These are phyloP conservation scores for Calcarius ornatus DNA, from an alignment of 2,113 vertebrate species.

Conservation along the genomic window DNA sequence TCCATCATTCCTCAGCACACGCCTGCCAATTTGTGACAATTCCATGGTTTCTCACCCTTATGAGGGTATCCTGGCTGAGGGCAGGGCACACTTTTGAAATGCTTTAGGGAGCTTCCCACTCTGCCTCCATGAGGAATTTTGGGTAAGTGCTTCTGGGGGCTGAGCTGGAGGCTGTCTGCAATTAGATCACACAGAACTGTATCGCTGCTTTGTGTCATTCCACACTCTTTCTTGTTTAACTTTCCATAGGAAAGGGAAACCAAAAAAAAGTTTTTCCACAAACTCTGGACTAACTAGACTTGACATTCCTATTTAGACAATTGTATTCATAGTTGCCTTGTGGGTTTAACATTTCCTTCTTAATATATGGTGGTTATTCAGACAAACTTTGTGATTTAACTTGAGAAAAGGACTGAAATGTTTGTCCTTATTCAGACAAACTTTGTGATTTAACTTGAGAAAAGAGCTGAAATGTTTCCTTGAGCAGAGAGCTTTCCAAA, in stretches of 20 bases:
- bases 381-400: not conserved
- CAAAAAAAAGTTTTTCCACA: not conserved
- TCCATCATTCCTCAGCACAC: not conserved
- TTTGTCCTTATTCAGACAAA: not conserved
- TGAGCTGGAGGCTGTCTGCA: not conserved
- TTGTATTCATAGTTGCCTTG: not conserved
- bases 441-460: not conserved
- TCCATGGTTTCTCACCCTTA: not conserved
- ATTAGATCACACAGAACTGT: not conserved
- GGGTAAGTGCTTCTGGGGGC: not conserved
- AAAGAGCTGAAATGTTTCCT: not conserved
- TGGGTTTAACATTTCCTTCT: not conserved
- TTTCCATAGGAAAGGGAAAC: not conserved
- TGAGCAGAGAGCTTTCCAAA: not conserved
- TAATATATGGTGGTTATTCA: not conserved
- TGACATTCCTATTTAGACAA: not conserved
- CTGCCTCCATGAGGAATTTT: not conserved
- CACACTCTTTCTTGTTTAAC: not conserved
- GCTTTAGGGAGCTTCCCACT: not conserved
- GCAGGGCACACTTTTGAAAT: not conserved
- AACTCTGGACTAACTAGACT: not conserved
- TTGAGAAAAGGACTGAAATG: not conserved
- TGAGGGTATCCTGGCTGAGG: not conserved
- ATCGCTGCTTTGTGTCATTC: not conserved
- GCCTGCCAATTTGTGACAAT: not conserved